Evolutionary conservation across 37 sponge, comb jelly and placozoan species (phyloP).

Genomic region (Amphimedon queenslandica): DNA sequence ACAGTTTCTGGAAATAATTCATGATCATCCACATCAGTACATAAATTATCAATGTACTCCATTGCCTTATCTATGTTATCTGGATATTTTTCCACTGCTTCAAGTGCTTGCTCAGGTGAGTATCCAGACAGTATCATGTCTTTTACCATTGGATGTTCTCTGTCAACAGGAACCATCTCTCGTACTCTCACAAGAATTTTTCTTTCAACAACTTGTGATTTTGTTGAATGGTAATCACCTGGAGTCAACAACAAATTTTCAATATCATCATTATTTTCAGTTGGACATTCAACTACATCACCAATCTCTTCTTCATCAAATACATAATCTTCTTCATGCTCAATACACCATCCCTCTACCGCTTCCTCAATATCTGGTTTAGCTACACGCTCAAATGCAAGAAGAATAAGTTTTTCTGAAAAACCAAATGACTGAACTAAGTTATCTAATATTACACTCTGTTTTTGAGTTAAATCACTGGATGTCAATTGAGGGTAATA

Average conservation of each 20-base stretch:
- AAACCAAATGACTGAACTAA: constrained; percentile 1
- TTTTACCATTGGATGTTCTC: constrained; percentile 16
- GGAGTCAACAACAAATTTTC: not conserved
- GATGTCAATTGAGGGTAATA: constrained; percentile 8
- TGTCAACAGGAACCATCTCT: constrained; percentile 5
- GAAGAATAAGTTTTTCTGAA: not conserved
- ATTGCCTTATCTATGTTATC: constrained; percentile 4
- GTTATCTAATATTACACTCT: constrained; percentile 10
- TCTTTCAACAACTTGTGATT: not conserved
- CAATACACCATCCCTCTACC: constrained; percentile 11
- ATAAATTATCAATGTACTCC: too few relatives aligned
- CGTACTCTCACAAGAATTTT: constrained; percentile 1
- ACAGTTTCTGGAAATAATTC: not conserved
- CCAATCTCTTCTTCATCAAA: not conserved
- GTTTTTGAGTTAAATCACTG: constrained; percentile 5
- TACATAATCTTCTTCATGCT: constrained; percentile 10
- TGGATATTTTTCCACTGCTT: constrained; percentile 5
- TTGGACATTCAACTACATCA: not conserved
- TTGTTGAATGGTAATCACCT: not conserved
- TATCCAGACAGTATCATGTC: constrained; percentile 3
- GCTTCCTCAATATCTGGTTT: constrained; percentile 7
- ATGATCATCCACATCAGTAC: too few relatives aligned
- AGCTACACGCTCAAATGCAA: constrained; percentile 15
- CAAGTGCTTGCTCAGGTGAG: constrained; percentile 8
- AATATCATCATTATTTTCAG: not conserved